These are phyloP conservation scores for Buteo buteo DNA, from an alignment of 2,113 vertebrate genomes.

Conservation along the genomic window DNA sequence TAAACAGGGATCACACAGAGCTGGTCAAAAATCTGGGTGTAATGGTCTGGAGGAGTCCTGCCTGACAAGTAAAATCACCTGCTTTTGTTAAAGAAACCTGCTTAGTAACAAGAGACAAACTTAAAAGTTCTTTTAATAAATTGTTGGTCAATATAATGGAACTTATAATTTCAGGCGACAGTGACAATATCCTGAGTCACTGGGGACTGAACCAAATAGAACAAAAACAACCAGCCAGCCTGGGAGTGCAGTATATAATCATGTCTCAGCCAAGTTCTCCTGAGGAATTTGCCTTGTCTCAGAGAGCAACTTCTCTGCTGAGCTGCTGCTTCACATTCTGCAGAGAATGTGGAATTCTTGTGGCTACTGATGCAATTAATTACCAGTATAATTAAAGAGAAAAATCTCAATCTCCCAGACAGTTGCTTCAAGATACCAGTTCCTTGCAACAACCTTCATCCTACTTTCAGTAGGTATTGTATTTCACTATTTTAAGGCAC, in stretches of 20 bases:
- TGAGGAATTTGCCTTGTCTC: background rate
- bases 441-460: background rate
- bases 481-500: background rate
- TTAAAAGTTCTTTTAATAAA: background rate
- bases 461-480: background rate
- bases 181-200: background rate
- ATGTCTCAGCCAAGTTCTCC: background rate
- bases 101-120: background rate
- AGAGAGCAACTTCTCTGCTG: background rate
- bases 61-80: background rate
- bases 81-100: background rate
- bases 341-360: background rate
- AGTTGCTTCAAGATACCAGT: background rate
- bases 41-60: background rate
- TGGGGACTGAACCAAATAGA: background rate
- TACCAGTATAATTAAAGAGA: constrained; percentile 11
- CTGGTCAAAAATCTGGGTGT: background rate
- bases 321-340: background rate
- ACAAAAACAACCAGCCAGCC: background rate
- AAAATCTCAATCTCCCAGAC: background rate
- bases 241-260: background rate
- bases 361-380: constrained; percentile 16
- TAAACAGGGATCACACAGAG: background rate
- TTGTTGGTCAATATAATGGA: background rate
- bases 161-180: background rate